phyloP scores from a whole-genome alignment of 2,113 vertebrate genomes.

The Procapra przewalskii region DNA sequence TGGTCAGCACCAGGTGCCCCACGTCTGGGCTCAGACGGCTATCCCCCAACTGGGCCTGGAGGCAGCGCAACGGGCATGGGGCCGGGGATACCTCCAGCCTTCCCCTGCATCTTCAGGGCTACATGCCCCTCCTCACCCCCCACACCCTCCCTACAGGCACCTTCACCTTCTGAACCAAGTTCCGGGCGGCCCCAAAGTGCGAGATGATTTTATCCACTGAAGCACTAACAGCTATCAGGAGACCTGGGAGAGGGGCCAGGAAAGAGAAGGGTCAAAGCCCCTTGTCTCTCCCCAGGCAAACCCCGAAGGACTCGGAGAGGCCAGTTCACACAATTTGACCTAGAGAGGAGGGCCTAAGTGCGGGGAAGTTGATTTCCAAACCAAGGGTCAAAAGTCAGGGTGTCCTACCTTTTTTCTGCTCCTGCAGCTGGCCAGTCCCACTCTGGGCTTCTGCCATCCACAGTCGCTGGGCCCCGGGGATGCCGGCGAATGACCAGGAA shows the following conservation, averaged over 20 bases:
- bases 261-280: neutral
- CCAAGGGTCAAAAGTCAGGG: neutral
- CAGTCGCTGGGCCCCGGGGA: constrained; percentile 74
- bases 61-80: neutral
- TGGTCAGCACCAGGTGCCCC: constrained; percentile 91
- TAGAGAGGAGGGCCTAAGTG: too few relatives aligned
- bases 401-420: constrained; percentile 88
- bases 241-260: constrained; percentile 75
- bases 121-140: neutral
- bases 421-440: constrained; percentile 78
- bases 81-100: neutral
- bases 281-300: too few relatives aligned
- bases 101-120: neutral
- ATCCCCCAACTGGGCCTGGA: constrained; percentile 93
- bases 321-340: rapidly evolving
- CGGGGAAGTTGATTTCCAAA: neutral
- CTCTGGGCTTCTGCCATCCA: constrained; percentile 84
- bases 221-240: constrained; percentile 87
- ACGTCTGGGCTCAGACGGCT: constrained; percentile 92
- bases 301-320: rapidly evolving
- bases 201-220: constrained; percentile 93
- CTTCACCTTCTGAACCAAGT: constrained; percentile 94
- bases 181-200: constrained; percentile 91
- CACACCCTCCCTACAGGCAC: neutral
- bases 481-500: constrained; percentile 86